Percentiles rank a stretch among this genome's conserved stretches.
These are phyloP conservation scores for Chironomus striatipennis DNA, from an alignment of 1,140 invertebrate species.

Conservation along the genomic window DNA sequence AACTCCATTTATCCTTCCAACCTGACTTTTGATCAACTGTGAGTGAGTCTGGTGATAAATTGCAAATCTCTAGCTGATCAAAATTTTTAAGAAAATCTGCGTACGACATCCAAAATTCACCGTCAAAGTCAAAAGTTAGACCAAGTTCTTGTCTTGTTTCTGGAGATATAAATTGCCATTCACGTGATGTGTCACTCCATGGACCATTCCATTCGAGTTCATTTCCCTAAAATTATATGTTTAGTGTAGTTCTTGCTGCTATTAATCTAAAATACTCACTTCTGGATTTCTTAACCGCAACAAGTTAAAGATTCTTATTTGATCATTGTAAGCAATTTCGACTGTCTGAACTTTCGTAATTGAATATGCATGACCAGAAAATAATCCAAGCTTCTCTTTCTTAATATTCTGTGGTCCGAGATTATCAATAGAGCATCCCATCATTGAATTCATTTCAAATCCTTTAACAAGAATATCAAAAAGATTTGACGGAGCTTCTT, in stretches of 20 bases:
- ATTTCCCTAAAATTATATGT: conserved; percentile 53
- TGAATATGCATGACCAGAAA: conserved; percentile 93
- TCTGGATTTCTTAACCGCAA: conserved; percentile 91
- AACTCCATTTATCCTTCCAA: conserved; percentile 83
- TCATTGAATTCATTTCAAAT: conserved; percentile 84
- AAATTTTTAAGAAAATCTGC: conserved; percentile 72
- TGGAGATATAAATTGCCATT: conserved; percentile 89
- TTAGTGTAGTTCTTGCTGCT: too few relatives aligned
- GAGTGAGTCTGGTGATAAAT: conserved; percentile 89
- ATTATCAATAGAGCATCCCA: conserved; percentile 92
- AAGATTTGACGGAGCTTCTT: conserved; percentile 75
- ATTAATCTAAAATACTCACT: conserved; percentile 34
- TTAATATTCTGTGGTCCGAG: conserved; percentile 80
- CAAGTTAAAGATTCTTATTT: conserved; percentile 72
- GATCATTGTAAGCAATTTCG: conserved; percentile 76
- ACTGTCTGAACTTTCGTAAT: conserved; percentile 86
- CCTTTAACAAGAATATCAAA: conserved; percentile 89
- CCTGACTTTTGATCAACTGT: conserved; percentile 60
- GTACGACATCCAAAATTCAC: conserved; percentile 97
- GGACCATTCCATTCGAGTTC: conserved; percentile 96
- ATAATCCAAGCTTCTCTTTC: conserved; percentile 82
- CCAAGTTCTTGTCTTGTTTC: conserved; percentile 83
- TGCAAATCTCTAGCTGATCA: conserved; percentile 82
- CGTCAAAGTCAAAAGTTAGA: conserved; percentile 87
- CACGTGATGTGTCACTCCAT: conserved; percentile 89